Evolutionary conservation across 2,113 vertebrate genomes (phyloP).

Genomic region (Seriola quinqueradiata): DNA sequence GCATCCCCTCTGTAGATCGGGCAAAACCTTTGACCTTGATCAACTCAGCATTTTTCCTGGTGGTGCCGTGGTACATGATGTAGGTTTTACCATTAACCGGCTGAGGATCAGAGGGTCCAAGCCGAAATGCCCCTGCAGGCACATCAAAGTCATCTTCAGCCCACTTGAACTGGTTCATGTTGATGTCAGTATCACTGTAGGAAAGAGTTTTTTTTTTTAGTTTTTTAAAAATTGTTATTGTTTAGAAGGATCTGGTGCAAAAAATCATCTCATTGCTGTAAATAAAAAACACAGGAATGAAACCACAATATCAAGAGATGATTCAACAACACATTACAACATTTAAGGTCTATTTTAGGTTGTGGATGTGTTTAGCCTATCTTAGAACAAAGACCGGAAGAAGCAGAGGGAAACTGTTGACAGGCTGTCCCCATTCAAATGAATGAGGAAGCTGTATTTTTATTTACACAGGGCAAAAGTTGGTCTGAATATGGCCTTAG

Average conservation of each 20-base stretch:
- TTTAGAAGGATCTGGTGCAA: no score
- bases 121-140: rapidly evolving
- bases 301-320: not conserved
- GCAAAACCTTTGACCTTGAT: constrained; percentile 24
- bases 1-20: constrained; percentile 59
- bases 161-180: constrained; percentile 44
- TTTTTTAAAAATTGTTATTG: no score
- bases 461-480: no score
- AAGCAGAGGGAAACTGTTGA: no score
- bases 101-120: rapidly evolving
- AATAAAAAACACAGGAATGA: not conserved
- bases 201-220: not conserved
- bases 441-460: no score
- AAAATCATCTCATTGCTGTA: not conserved
- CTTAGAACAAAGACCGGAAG: no score
- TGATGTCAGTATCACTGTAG: not conserved
- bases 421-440: no score
- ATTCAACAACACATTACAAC: no score
- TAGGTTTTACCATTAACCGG: not conserved
- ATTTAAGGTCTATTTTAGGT: no score
- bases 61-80: constrained; percentile 85
- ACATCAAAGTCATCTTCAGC: constrained; percentile 64
- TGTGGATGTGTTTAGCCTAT: no score
- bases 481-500: no score
- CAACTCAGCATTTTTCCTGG: rapidly evolving